Base-by-base conservation (phyloP, 2,888 invertebrate species). In the Tenodera sinensis region DNA sequence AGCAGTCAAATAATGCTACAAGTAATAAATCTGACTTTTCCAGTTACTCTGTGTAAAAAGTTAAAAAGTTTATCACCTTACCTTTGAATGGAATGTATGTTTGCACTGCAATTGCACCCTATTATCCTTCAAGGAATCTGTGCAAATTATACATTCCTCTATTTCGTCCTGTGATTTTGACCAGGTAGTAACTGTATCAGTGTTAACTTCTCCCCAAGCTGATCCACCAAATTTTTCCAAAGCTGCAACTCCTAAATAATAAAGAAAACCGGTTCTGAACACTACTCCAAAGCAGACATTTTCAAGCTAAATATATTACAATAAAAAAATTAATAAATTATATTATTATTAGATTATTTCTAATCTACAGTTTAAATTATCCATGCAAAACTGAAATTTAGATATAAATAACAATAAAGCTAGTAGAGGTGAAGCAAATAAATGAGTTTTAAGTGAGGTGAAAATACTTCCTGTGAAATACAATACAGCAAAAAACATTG, bases 11-110 rank as follows among this genome's bases (percentile, higher is more conserved):
- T 42, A 42, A 42, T 12, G 12, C 42, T 12, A 1, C 1, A 34
- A 8, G 8, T 12, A 42, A 42, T 42, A 42, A 3, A 42, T 42
- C 12, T 42, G 1, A 42, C 42, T 42, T 42, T 42, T 42, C 1
- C 42, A 42, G 9, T 12, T 42, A 42, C 12, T 42, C 42, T 12
- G 12, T 42, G 12, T 42, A 42, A n/a, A n/a, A n/a, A n/a, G 12
- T 42, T 42, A 12, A 6, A 12, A 42, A 42, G 6, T 9, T 9
- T 42, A 6, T 42, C 2, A 9, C 34, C 86, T 86, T 84, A 89
- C 90, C 86, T 90, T 88, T 28, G 89, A 89, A 84, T 88, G 86
- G 83, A 90, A 83, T 71, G 85, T 34, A 34, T 85, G 85, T 34
- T 85, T 85, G 85, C 85, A 85, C 47, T 85, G 85, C 30, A 85